Percentiles rank a stretch among this genome's conserved stretches.
Evolutionary conservation across 1,140 invertebrate species (phyloP).

Genomic region (Drosophila suzukii): DNA sequence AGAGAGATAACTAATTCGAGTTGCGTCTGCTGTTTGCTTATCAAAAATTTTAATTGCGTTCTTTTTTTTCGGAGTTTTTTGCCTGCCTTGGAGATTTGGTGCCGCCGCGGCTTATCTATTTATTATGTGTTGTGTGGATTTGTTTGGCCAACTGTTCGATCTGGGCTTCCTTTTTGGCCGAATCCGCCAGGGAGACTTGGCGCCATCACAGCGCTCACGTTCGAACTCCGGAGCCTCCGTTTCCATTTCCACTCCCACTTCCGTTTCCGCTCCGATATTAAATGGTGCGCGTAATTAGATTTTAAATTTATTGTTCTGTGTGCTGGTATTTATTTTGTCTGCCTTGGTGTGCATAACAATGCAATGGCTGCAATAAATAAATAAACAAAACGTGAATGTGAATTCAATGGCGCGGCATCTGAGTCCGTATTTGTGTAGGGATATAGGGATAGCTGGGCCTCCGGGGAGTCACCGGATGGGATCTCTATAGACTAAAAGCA

Average conservation of each 20-base stretch:
- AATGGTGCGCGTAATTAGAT: slow-evolving; percentile 83
- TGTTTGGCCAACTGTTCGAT: slow-evolving; percentile 39
- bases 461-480: slow-evolving; percentile 3
- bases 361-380: slow-evolving; percentile 78
- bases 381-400: slow-evolving; percentile 74
- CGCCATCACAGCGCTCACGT: slow-evolving; percentile 49
- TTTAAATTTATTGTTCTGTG: slow-evolving; percentile 79
- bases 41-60: slow-evolving; percentile 77
- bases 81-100: slow-evolving; percentile 14
- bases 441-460: slow-evolving; percentile 20
- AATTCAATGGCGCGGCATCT: slow-evolving; percentile 56
- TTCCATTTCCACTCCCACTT: slow-evolving; percentile 34
- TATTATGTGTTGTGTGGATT: slow-evolving; percentile 40
- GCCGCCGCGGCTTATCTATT: slow-evolving; percentile 49
- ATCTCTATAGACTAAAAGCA: slow-evolving; percentile 12
- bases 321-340: slow-evolving; percentile 66
- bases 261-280: slow-evolving; percentile 73
- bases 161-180: slow-evolving; percentile 25
- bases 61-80: slow-evolving; percentile 41
- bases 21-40: slow-evolving; percentile 56
- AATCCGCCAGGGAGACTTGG: slow-evolving; percentile 46
- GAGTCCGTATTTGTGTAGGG: background rate
- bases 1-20: slow-evolving; percentile 52
- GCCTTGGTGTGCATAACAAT: slow-evolving; percentile 75
- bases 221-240: background rate